Base-by-base conservation (phyloP, 2,113 vertebrate species). In the Salminus brasiliensis region DNA sequence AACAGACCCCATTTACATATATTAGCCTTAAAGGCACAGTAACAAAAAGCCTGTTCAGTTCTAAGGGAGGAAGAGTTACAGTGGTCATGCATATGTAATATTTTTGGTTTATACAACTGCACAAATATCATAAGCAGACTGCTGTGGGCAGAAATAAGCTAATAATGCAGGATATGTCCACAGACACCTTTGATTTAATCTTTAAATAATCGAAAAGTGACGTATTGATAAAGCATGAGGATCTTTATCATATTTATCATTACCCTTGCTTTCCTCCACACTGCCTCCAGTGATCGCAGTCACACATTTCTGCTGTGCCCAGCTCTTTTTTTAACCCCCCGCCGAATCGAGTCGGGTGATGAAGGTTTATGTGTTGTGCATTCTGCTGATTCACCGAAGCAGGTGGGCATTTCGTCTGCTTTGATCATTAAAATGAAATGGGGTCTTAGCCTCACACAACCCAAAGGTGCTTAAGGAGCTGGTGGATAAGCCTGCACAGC, bases 401-500 rank as follows among this genome's bases (percentile, higher is more conserved):
- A 1, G n/a, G 4, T 34, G 60, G 29, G 60, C 59, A 32, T 16
- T 5, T 62, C 13, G 59, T 15, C 59, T 59, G 29, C 11, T 63
- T 63, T 34, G 60, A 34, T 34, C 7, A 34, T 41, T 21, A 3
- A 39, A 67, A 34, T 39, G 74, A 5, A 39, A 16, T 67, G 12
- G 34, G 25, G 18, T 41, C 67, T 4, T 29, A 11, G 23, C 60
- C 29, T 32, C 6, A 63, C 30, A 32, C 5, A 7, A n/a, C 13
- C 60, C 4, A 15, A 45, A 71, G 72, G 49, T 39, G 23, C 69
- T 83, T 72, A 83, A 5, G 25, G 1, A 83, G 66, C 25, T 13
- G 32, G 13, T 15, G 49, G 63, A 60, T 80, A 78, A 82, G 75
- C 75, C 74, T 41, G 52, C 71, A 57, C 78, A 78, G 78, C 18